Conservation (phyloP, 64 coral and sea anemone genomes). For the Catalaphyllia jardinei region DNA sequence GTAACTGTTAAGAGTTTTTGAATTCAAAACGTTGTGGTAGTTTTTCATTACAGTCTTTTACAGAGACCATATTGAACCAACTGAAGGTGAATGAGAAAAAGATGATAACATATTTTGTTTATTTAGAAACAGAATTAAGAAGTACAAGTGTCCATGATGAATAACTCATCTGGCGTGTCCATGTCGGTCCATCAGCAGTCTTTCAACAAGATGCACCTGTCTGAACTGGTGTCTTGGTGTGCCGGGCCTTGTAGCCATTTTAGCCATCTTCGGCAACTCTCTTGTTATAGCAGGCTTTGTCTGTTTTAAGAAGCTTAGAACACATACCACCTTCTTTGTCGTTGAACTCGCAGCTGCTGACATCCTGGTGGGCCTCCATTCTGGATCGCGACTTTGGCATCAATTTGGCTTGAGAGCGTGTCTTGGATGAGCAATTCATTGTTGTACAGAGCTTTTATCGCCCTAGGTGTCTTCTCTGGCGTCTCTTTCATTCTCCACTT, state of each 20-base stretch:
- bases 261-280: slow-evolving; percentile 52
- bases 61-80: too few species aligned
- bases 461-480: slow-evolving; percentile 69
- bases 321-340: slow-evolving; percentile 71
- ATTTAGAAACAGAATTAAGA: neutral
- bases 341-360: slow-evolving; percentile 69
- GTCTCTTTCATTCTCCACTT: slow-evolving; percentile 68
- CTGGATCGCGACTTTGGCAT: slow-evolving; percentile 58
- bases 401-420: slow-evolving; percentile 46
- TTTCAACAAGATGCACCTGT: slow-evolving; percentile 31
- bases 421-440: slow-evolving; percentile 31
- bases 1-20: too few species aligned
- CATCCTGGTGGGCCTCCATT: slow-evolving; percentile 69
- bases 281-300: slow-evolving; percentile 62
- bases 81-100: too few species aligned
- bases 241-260: slow-evolving; percentile 29
- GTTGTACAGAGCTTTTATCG: slow-evolving; percentile 48
- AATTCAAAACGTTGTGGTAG: too few species aligned
- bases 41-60: too few species aligned
- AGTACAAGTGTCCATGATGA: neutral
- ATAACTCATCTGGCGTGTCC: neutral
- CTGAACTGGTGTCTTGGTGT: slow-evolving; percentile 54
- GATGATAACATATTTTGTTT: neutral
- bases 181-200: neutral
- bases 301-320: slow-evolving; percentile 69